These are phyloP conservation scores for Sinonovacula constricta DNA, from an alignment of 1,140 invertebrate species.

Conservation along the genomic window DNA sequence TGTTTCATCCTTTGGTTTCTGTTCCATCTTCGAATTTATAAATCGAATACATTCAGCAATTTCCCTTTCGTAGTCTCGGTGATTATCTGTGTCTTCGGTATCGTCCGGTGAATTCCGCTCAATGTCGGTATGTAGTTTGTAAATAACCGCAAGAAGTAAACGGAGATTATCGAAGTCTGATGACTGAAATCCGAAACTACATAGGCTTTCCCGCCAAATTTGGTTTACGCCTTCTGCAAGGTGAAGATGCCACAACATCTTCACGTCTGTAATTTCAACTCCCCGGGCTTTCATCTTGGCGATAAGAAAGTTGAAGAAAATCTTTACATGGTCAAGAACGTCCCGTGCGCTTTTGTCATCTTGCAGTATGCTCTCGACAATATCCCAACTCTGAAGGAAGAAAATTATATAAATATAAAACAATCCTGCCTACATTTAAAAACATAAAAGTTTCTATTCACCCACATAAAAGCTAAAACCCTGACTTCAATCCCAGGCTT, in stretches of 20 bases:
- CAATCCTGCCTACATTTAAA: no score
- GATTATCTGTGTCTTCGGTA: neutral
- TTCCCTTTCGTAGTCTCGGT: neutral
- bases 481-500: no score
- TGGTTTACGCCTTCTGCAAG: constrained; percentile 26
- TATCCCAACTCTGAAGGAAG: constrained; percentile 38
- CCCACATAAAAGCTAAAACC: no score
- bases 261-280: constrained; percentile 32
- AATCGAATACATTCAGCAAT: no score
- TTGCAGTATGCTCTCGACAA: constrained; percentile 26
- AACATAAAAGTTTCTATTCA: no score
- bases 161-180: constrained; percentile 10
- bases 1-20: neutral
- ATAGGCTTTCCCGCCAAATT: neutral
- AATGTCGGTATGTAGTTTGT: constrained; percentile 27
- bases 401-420: no score
- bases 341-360: neutral
- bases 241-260: constrained; percentile 41
- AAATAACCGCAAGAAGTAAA: constrained; percentile 17
- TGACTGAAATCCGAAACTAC: constrained; percentile 26
- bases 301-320: constrained; percentile 46
- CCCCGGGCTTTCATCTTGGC: constrained; percentile 24
- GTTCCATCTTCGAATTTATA: neutral
- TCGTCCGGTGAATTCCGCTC: neutral
- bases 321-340: constrained; percentile 26